Evolutionary conservation across 2,888 invertebrate genomes (phyloP), one percentile per base, ranked within the genome.

Genomic region (Eristalis pertinax): DNA sequence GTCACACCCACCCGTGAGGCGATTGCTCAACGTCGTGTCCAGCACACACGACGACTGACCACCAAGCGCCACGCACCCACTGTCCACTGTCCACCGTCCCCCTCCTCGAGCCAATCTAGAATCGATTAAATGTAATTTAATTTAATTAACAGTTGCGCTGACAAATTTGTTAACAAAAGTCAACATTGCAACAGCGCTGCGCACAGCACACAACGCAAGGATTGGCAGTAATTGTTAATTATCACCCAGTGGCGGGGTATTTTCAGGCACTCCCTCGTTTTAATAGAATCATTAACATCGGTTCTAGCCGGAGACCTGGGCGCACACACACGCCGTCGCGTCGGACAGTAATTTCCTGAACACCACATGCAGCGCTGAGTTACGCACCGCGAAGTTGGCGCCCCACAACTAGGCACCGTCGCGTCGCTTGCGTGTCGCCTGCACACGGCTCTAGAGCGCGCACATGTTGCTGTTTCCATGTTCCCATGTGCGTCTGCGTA

Each of bases 111-210:
- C 75, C 22, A 67, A 43, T 63, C 29, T 41, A 41, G 29, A 29
- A 75, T 70, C 86, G 78, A 83, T 86, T 86, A 79, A 75, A 78
- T 67, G 50, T 79, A 86, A 86, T 83, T 83, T 83, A 75, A 82
- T 86, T 86, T 83, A 82, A 83, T 86, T 78, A 83, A 79, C 83
- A 72, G 32, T 82, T 56, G 19, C 43, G 62, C 38, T 19, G 70
- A 86, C 82, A 82, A 86, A 82, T 86, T 82, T 86, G 82, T 86
- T 82, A 86, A 78, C 86, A 78, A 70, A 78, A 82, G 69, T 82
- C 81, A 85, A 85, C 77, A 82, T 70, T 82, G 73, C 74, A 38
- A 22, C 50, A 50, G 79, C 62, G 26, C 26, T 26, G 26, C 50
- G 56, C 50, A 50, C 19, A n/a, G 67, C 29, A 58, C 29, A 58